Base-by-base conservation (phyloP, 2,888 invertebrate species). In the Drosophila differens region DNA sequence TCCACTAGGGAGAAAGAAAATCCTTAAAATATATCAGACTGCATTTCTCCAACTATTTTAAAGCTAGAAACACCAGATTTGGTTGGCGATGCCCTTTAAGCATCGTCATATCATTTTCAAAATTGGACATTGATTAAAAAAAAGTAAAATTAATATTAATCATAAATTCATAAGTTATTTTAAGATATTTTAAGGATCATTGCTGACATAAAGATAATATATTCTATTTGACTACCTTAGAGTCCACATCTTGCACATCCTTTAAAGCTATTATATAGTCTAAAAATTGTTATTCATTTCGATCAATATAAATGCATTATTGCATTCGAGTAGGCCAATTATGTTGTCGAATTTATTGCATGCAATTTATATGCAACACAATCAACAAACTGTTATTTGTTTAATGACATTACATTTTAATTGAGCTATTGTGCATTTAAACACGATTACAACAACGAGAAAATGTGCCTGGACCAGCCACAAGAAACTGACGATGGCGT, bases 341-440 rank as follows among this genome's bases (percentile, higher is more conserved):
- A 39, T 51, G 30, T 39, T 47, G 14, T 22, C 3, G 49, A 47
- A 53, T 37, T 65, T 44, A 67, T 53, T 72, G 53, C 41, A 12
- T 60, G 49, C 47, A 69, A 75, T 65, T 80, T 54, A 69, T 71
- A 16, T 47, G 71, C 47, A 55, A 60, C 64, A 62, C 68, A 72
- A 69, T 72, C 68, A 69, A 47, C 82, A 72, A 81, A 79, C 69
- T 81, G 65, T 66, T 81, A 66, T 79, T 72, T 72, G 85, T 76
- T 73, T 55, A 76, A 73, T 87, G 76, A 44, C 73, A 87, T 71
- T 80, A 72, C 70, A 73, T 74, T 90, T 90, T 82, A 85, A 85
- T 90, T 90, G 80, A 79, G 90, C 74, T 82, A 67, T 74, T 74
- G 70, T 73, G 65, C 61, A 80, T 51, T 65, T 65, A 63, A 76